Evolutionary conservation across 92 coral and sea anemone species (phyloP).

Genomic region (Umimayanthus chanpuru): DNA sequence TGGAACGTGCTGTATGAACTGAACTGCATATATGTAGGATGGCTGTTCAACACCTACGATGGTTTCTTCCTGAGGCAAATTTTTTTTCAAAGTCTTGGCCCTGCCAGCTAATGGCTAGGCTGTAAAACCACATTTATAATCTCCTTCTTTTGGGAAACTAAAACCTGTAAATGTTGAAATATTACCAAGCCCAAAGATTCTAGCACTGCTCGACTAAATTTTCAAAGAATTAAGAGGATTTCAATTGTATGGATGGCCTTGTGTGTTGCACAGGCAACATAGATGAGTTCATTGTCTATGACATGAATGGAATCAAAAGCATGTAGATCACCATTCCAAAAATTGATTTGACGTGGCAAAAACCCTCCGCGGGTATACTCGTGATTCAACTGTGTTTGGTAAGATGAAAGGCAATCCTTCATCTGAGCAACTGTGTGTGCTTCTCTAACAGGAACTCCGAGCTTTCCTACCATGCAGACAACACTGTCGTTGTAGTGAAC

Average conservation of each 20-base stretch:
- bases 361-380: background rate
- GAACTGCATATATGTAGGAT: background rate
- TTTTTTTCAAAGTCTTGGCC: background rate
- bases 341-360: background rate
- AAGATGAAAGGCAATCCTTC: background rate
- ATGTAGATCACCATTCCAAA: background rate
- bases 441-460: conserved; percentile 23
- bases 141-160: background rate
- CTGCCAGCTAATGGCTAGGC: background rate
- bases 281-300: background rate
- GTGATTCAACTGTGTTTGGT: conserved; percentile 3
- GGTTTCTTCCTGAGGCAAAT: background rate
- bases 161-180: conserved; percentile 4
- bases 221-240: too few species aligned
- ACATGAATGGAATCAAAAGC: background rate
- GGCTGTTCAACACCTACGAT: background rate
- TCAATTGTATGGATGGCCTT: too few species aligned
- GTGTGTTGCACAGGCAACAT: too few species aligned
- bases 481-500: conserved; percentile 16
- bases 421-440: conserved; percentile 3
- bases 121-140: background rate
- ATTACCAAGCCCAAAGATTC: too few species aligned
- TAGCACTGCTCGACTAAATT: too few species aligned
- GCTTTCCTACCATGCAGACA: conserved; percentile 33
- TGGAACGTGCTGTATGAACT: background rate